Conservation (phyloP, 2,797 vertebrate species). For the Danio albolineatus region DNA sequence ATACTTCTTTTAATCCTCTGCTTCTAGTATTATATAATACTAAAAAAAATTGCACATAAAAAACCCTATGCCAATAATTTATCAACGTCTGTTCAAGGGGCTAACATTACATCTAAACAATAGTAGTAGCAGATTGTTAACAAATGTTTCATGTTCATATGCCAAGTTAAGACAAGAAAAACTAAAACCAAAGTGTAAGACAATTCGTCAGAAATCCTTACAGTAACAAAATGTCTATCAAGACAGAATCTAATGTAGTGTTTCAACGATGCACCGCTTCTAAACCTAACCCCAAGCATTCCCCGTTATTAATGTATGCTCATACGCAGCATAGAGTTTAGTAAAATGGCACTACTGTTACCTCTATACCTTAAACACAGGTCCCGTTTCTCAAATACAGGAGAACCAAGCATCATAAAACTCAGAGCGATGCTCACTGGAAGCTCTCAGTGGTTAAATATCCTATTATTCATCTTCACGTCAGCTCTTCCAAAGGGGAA, state of each 20-base stretch:
- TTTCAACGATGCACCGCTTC: neutral
- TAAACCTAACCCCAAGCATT: conserved; percentile 11
- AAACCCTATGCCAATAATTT: conserved; percentile 1
- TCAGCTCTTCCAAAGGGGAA: conserved; percentile 13
- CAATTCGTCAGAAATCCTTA: conserved; percentile 35
- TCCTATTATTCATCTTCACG: conserved; percentile 19
- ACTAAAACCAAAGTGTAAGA: conserved; percentile 12
- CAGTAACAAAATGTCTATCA: conserved; percentile 3
- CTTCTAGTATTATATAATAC: conserved; percentile 37
- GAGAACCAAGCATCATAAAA: conserved; percentile 9
- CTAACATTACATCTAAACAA: conserved; percentile 12
- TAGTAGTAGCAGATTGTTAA: conserved; percentile 13
- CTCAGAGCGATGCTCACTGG: conserved; percentile 10
- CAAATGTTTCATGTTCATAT: conserved; percentile 11
- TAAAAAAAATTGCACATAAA: conserved; percentile 32
- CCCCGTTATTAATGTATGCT: neutral
- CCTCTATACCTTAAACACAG: conserved; percentile 1
- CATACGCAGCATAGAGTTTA: conserved; percentile 9
- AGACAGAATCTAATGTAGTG: conserved; percentile 23
- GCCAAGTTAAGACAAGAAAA: conserved; percentile 29
- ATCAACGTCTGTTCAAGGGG: neutral
- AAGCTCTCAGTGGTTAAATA: conserved; percentile 45
- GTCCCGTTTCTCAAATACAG: conserved; percentile 25
- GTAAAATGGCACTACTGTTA: neutral
- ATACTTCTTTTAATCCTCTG: conserved; percentile 32